Base-by-base conservation (phyloP, 64 coral and sea anemone genomes). In the Pachyseris speciosa region DNA sequence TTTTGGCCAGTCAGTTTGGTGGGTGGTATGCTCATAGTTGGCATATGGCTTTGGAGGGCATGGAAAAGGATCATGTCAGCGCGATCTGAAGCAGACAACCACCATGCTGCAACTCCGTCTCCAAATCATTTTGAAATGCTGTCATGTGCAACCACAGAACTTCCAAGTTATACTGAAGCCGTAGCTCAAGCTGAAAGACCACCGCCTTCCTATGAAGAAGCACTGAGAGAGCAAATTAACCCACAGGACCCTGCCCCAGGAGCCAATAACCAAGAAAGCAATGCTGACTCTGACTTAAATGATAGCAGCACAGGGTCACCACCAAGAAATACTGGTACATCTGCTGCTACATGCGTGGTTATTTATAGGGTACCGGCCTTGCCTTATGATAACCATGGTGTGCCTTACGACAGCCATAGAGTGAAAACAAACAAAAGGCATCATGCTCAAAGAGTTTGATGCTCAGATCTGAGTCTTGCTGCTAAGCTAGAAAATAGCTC, bases 1-100 rank as follows among this genome's bases (percentile, higher is more conserved):
- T 95, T 95, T 53, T 99, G 97, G 97, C 89, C 94, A 25, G 72
- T 99, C 1, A 90, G 87, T 81, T 67, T 93, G 36, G 80, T 95
- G 0, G 80, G 92, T 13, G 94, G 92, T 7, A 88, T 95, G 85
- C 64, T 99, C 2, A 80, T 99, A 15, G 89, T 99, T 45, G 97
- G 90, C 1, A 48, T 95, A 12, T 99, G 97, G 97, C 80, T 99
- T 61, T 95, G 97, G 97, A 58, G 76, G 28, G 95, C 90, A 11
- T 99, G 97, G 97, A 94, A 93, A 47, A 98, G 94, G 59, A 91
- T 93, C 84, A 58, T 89, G 12, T 78, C 86, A 24, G 61, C 91
- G 19, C 74, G 95, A 86, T 86, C 78, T 64, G 78, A 90, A 27
- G 9, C 90, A 48, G 78, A 90, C 33, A 61, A 12, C 64, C 64